These are phyloP conservation scores for Macrosoma leucophasiata DNA, from an alignment of 2,888 invertebrate genomes.

Conservation along the genomic window DNA sequence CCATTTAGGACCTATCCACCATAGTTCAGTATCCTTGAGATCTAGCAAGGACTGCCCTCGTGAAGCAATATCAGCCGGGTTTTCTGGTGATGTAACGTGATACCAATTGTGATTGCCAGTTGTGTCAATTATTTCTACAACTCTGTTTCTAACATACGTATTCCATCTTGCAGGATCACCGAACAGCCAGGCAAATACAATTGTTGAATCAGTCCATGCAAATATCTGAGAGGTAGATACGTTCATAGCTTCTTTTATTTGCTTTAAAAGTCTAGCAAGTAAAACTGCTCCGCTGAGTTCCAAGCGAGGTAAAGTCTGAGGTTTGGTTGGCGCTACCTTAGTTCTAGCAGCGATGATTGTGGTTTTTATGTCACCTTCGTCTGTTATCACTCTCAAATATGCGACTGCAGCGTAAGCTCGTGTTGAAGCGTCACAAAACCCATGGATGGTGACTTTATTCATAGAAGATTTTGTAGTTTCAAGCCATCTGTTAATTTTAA, in stretches of 20 bases:
- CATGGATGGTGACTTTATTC: not conserved
- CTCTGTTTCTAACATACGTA: conserved; percentile 27
- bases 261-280: conserved; percentile 15
- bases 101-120: conserved; percentile 7
- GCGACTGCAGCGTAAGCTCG: conserved; percentile 16
- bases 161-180: conserved; percentile 28
- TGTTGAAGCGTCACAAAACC: conserved; percentile 16
- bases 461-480: not conserved
- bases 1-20: conserved; percentile 28
- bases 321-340: conserved; percentile 18
- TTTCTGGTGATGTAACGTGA: conserved; percentile 20
- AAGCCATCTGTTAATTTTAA: conserved; percentile 1
- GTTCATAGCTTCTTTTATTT: conserved; percentile 14
- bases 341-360: conserved; percentile 12
- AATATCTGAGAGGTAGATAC: conserved; percentile 15
- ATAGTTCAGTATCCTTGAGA: conserved; percentile 15
- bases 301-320: conserved; percentile 16
- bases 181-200: conserved; percentile 27
- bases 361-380: conserved; percentile 8
- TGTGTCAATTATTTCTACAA: conserved; percentile 15
- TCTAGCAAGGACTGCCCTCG: conserved; percentile 20
- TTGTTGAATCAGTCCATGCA: conserved; percentile 30
- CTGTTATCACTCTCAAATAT: conserved; percentile 8
- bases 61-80: conserved; percentile 26
- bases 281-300: conserved; percentile 20